Evolutionary conservation across 2,797 vertebrate genomes (phyloP).

Genomic region (Catostomus latipinnis): DNA sequence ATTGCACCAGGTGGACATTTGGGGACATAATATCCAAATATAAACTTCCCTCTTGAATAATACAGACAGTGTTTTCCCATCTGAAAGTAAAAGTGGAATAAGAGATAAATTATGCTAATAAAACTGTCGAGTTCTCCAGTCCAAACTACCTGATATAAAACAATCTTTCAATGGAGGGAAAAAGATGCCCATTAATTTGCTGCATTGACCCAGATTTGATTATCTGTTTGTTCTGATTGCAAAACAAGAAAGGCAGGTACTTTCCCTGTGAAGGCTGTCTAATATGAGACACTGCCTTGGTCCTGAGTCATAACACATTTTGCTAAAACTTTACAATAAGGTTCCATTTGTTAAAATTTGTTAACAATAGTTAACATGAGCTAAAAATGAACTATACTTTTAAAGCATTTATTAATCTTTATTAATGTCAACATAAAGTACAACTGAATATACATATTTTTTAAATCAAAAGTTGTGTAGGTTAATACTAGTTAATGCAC

Average conservation of each 20-base stretch:
- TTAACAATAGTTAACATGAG: too few relatives aligned
- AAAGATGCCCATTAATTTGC: neutral
- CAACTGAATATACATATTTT: too few relatives aligned
- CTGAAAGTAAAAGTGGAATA: constrained; percentile 7
- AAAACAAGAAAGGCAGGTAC: constrained; percentile 66
- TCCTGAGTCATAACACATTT: constrained; percentile 58
- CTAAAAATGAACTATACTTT: too few relatives aligned
- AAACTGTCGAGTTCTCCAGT: neutral
- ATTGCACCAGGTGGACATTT: neutral
- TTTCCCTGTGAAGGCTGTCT: constrained; percentile 68
- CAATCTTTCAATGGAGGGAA: neutral
- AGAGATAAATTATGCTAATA: neutral
- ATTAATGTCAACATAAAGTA: too few relatives aligned
- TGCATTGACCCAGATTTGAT: neutral
- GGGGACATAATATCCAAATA: constrained; percentile 8
- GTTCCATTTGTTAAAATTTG: too few relatives aligned
- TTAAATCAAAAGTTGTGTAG: too few relatives aligned
- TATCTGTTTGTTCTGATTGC: constrained; percentile 10
- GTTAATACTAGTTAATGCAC: too few relatives aligned
- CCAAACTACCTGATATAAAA: neutral
- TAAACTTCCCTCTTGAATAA: neutral
- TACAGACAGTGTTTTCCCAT: constrained; percentile 2
- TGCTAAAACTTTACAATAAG: too few relatives aligned
- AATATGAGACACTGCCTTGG: constrained; percentile 52
- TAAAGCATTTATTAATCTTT: too few relatives aligned